A percentile compares a stretch with the other conserved stretches of the same genome.
phyloP scores from a whole-genome alignment of 2,113 vertebrate genomes.

The Semicossyphus pulcher region DNA sequence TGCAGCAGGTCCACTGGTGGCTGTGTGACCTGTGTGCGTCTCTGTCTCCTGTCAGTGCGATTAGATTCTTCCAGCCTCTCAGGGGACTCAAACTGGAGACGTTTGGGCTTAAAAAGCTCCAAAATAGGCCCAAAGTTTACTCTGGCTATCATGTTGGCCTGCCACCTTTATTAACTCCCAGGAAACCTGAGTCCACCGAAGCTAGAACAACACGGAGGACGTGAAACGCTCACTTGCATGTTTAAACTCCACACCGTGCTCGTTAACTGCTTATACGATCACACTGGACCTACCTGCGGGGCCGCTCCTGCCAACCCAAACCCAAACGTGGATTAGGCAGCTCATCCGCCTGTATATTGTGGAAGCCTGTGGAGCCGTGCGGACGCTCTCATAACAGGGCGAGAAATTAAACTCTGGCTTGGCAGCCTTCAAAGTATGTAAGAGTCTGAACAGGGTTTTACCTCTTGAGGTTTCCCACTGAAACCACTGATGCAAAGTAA shows the following conservation, averaged over 20 bases:
- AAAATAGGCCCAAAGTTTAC: constrained; percentile 29
- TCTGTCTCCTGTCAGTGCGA: not conserved
- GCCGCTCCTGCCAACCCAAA: constrained; percentile 28
- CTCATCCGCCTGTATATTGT: constrained; percentile 59
- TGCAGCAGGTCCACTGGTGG: constrained; percentile 1
- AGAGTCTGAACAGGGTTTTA: constrained; percentile 3
- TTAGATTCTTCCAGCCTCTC: not conserved
- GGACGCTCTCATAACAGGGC: constrained; percentile 50
- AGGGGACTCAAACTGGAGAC: constrained; percentile 6
- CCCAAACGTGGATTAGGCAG: constrained; percentile 9
- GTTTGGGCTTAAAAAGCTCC: not conserved
- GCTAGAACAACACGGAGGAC: constrained; percentile 11
- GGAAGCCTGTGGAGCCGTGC: constrained; percentile 26
- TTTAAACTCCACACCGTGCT: not conserved
- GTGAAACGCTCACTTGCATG: not conserved
- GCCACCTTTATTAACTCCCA: constrained; percentile 26
- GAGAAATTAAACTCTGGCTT: constrained; percentile 42
- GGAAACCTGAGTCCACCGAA: constrained; percentile 13
- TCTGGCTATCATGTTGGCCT: constrained; percentile 10
- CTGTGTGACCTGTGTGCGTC: too few species aligned
- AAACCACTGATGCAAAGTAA: constrained; percentile 19
- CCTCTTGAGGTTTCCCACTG: constrained; percentile 17
- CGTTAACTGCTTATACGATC: not conserved
- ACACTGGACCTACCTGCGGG: constrained; percentile 22
- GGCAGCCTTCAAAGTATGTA: constrained; percentile 15